Conservation (phyloP, 2,888 invertebrate species). For the Autographa pulchrina region DNA sequence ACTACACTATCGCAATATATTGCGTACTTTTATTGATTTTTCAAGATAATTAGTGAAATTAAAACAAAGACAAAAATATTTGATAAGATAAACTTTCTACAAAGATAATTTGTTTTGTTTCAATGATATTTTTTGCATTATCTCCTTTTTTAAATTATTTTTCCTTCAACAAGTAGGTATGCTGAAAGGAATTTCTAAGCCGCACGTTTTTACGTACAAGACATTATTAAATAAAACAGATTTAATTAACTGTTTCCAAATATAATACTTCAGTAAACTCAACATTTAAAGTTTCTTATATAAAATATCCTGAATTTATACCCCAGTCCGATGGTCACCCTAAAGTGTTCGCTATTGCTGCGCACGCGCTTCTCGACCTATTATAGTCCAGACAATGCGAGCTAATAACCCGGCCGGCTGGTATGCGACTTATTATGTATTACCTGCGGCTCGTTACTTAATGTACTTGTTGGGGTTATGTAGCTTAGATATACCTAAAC, state of each 20-base stretch:
- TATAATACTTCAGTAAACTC: no score
- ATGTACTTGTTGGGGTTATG: constrained; percentile 42
- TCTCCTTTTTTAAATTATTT: neutral
- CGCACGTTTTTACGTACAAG: no score
- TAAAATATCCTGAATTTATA: no score
- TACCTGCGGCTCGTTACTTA: constrained; percentile 47
- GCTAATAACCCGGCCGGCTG: constrained; percentile 80
- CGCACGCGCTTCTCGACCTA: constrained; percentile 75
- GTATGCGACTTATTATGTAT: constrained; percentile 64
- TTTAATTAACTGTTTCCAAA: no score
- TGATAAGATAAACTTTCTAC: constrained; percentile 4
- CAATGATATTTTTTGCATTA: neutral
- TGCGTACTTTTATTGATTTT: neutral
- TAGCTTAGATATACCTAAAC: constrained; percentile 15
- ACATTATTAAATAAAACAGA: no score
- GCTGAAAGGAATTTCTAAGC: neutral
- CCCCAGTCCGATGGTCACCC: constrained; percentile 23
- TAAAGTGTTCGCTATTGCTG: constrained; percentile 49
- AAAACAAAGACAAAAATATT: neutral
- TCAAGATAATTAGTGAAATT: neutral
- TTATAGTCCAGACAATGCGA: constrained; percentile 82
- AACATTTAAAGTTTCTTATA: no score
- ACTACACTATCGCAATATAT: neutral
- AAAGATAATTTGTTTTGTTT: neutral
- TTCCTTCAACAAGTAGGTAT: no score